phyloP scores from a whole-genome alignment of 2,888 invertebrate genomes.

The Drosophila mulleri region DNA sequence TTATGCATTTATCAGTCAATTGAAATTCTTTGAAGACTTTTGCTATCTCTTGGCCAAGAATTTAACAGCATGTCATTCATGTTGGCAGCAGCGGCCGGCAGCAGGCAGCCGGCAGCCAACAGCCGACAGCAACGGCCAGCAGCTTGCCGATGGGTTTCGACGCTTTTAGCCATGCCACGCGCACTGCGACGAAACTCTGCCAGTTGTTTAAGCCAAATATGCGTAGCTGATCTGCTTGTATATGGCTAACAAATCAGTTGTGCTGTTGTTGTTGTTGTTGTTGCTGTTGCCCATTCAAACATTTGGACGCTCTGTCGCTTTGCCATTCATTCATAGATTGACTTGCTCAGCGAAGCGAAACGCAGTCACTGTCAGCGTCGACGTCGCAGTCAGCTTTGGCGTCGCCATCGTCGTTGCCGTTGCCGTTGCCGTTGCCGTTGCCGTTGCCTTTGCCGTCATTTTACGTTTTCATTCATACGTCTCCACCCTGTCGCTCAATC shows the following conservation, averaged over 20 bases:
- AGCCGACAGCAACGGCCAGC: too few relatives aligned
- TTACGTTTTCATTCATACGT: conserved; percentile 73
- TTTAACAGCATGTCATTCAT: conserved; percentile 44
- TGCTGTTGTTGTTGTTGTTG: conserved; percentile 31
- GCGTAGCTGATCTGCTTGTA: conserved; percentile 78
- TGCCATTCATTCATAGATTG: conserved; percentile 75
- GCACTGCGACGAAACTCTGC: conserved; percentile 44
- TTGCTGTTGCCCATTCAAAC: conserved; percentile 57
- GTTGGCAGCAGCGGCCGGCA: conserved; percentile 19
- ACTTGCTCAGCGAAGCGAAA: conserved; percentile 67
- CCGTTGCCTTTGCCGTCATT: conserved; percentile 42
- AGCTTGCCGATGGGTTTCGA: conserved; percentile 9
- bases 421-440: conserved; percentile 13
- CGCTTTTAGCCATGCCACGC: conserved; percentile 79
- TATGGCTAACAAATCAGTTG: conserved; percentile 74
- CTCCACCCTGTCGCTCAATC: conserved; percentile 17
- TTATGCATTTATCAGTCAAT: conserved; percentile 76
- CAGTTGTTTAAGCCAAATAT: conserved; percentile 75
- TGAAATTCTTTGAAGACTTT: conserved; percentile 74
- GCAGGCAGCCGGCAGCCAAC: conserved; percentile 13
- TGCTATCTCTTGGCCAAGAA: conserved; percentile 44
- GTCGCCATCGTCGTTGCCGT: conserved; percentile 23
- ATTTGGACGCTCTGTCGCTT: conserved; percentile 73
- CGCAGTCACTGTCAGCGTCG: conserved; percentile 34
- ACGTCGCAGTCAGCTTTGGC: conserved; percentile 19